Base-by-base conservation (phyloP, 2,113 vertebrate species). In the Chloropsis cyanopogon region DNA sequence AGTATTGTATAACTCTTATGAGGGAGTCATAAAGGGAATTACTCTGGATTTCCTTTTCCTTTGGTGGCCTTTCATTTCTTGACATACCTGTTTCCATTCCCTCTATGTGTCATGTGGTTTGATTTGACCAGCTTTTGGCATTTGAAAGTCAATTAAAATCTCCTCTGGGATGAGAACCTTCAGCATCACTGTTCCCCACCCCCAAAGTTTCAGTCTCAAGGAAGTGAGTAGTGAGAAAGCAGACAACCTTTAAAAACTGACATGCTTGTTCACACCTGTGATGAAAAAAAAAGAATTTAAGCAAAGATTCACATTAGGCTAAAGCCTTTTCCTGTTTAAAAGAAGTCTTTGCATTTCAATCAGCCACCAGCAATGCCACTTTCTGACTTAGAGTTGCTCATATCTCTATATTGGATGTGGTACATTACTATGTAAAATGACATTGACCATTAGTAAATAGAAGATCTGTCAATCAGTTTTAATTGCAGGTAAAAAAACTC, bases 131-230 rank as follows among this genome's bases (percentile, higher is more conserved):
- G 22, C 3, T 64, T 83, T 44, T 79, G 31, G 11, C 24, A 65
- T 56, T 57, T 91, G 29, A 89, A 89, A 84, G 41, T 44, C n/a
- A 89, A 57, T 56, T 60, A 93, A 61, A 71, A 46, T 64, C 28
- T 88, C 37, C 14, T 63, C 19, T 90, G 57, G 24, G 35, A 64
- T 4, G 4, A 76, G n/a, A 14, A 53, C 9, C 13, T 49, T 75
- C 35, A 73, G 26, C 20, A 79, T 52, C 84, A 39, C 8, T 44
- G 35, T 70, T 41, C 24, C 4, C n/a, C 76, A 17, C 17, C 15
- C 7, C 3, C 7, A 26, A 50, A 57, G 21, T 57, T 59, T 92
- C 49, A 60, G 10, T 57, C 7, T 87, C 37, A 87, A 90, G 22
- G 53, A 71, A 57, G 6, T 2, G 1, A 84, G 28, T 16, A 64